phyloP scores from a whole-genome alignment of 1,140 invertebrate species.

The Pseudomyrmex cubaensis region DNA sequence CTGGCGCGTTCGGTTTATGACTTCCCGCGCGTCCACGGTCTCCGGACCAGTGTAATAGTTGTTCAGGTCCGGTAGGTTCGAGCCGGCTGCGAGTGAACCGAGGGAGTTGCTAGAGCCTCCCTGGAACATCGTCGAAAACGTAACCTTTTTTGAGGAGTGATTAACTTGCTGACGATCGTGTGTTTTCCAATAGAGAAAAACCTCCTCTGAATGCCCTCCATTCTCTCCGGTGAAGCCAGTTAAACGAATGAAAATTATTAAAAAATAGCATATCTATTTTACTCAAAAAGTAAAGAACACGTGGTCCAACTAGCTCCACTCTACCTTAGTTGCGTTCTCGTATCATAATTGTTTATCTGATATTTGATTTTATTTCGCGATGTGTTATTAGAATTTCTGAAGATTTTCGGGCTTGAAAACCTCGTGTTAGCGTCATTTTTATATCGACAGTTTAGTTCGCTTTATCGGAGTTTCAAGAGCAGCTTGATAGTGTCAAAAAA shows the following conservation, averaged over 20 bases:
- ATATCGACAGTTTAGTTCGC: too few species aligned
- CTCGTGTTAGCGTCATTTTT: too few species aligned
- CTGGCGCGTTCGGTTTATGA: conserved; percentile 71
- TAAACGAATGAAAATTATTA: too few species aligned
- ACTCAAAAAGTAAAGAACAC: too few species aligned
- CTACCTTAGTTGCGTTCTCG: conserved; percentile 82
- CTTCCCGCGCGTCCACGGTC: conserved; percentile 78
- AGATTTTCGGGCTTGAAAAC: too few species aligned
- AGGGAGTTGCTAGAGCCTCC: conserved; percentile 87
- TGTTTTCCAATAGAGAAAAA: conserved; percentile 52
- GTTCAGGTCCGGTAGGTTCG: conserved; percentile 69
- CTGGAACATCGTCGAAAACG: conserved; percentile 87
- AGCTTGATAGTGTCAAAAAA: too few species aligned
- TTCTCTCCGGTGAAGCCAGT: conserved; percentile 65
- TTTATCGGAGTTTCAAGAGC: too few species aligned
- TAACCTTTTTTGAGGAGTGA: conserved; percentile 63
- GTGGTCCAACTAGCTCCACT: conserved; percentile 69
- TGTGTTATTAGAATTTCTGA: too few species aligned
- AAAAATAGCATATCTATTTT: too few species aligned
- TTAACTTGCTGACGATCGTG: conserved; percentile 81
- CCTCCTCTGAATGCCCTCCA: conserved; percentile 75
- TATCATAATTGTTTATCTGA: too few species aligned
- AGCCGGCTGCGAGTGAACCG: conserved; percentile 79
- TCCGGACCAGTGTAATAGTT: conserved; percentile 82
- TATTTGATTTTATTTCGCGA: too few species aligned